Evolutionary conservation across 1,140 invertebrate genomes (phyloP).

Genomic region (Anadara kagoshimensis): DNA sequence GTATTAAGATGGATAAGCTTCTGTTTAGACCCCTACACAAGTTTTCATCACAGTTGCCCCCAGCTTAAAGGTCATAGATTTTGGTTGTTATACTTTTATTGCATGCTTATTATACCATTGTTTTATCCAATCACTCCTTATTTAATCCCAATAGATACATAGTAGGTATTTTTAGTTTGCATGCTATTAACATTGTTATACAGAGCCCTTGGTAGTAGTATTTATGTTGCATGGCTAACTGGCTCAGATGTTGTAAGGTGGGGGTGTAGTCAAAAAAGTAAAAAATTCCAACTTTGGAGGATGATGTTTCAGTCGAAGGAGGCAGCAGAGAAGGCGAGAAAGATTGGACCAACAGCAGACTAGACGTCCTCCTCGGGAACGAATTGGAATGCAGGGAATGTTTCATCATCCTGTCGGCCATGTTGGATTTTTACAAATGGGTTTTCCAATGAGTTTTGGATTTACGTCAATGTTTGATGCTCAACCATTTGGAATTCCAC

Average conservation of each 20-base stretch:
- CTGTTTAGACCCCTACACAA: too few species aligned
- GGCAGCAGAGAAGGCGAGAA: conserved; percentile 36
- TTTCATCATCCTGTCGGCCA: conserved; percentile 36
- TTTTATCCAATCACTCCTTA: too few species aligned
- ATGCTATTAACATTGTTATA: too few species aligned
- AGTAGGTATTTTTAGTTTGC: too few species aligned
- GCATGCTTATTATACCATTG: too few species aligned
- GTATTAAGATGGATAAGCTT: too few species aligned
- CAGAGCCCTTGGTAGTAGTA: too few species aligned
- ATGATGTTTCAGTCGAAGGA: conserved; percentile 36
- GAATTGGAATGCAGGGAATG: conserved; percentile 29
- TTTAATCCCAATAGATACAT: too few species aligned
- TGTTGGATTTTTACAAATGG: conserved; percentile 39
- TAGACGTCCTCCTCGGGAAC: conserved; percentile 32
- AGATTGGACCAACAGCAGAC: conserved; percentile 33
- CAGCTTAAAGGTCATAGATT: too few species aligned
- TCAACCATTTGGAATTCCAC: conserved; percentile 31
- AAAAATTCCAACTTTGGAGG: not conserved
- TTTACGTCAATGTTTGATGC: conserved; percentile 51
- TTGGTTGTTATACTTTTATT: too few species aligned
- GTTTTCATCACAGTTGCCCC: too few species aligned
- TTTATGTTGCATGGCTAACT: not conserved
- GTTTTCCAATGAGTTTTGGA: conserved; percentile 49
- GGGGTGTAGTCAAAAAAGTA: too few species aligned
- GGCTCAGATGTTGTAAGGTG: not conserved